Evolutionary conservation across 2,113 vertebrate genomes (phyloP), one percentile per base, ranked within the genome.

Genomic region (Vireo altiloquus): DNA sequence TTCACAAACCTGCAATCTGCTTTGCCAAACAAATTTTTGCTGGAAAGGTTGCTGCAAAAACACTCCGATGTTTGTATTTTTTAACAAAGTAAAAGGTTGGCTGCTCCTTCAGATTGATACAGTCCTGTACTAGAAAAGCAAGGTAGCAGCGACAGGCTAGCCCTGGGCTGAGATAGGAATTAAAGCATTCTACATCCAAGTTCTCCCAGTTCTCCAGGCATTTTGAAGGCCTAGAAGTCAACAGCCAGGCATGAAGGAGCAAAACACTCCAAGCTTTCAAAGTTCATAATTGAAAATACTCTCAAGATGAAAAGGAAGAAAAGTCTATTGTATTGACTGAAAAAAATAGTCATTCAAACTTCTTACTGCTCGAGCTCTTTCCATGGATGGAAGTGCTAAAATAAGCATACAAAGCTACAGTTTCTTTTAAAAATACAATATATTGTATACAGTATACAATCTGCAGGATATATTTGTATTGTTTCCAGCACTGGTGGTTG

Each of bases 371-470:
- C 21, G 7, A 89, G 81, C 74, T 35, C 83, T 95, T 93, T 93
- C 82, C 69, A 33, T 84, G 77, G 37, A 93, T 96, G 94, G 90
- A 95, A 96, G 89, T 94, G 31, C 94, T 95, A 96, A 95, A 97
- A 95, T 94, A 97, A 92, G 81, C 91, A 66, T 90, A 94, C 94
- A 96, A 96, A 96, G 85, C 79, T 89, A 21, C 47, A 64, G 33
- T 81, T 94, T 95, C 85, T 92, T 42, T 94, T 88, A 11, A 87
- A 86, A 91, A 75, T 68, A 28, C 9, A 3, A 61, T 87, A 87
- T 69, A 87, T 78, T 78, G 74, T 74, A 49, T 53, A 77, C 89
- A 87, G n/a, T 88, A 64, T 83, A 94, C 94, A 96, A 69, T 94
- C 85, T 94, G 74, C 86, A 91, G 92, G 78, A 92, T 85, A 76